Conservation (phyloP, 2,797 vertebrate genomes). For the Enteromius viviparus region DNA sequence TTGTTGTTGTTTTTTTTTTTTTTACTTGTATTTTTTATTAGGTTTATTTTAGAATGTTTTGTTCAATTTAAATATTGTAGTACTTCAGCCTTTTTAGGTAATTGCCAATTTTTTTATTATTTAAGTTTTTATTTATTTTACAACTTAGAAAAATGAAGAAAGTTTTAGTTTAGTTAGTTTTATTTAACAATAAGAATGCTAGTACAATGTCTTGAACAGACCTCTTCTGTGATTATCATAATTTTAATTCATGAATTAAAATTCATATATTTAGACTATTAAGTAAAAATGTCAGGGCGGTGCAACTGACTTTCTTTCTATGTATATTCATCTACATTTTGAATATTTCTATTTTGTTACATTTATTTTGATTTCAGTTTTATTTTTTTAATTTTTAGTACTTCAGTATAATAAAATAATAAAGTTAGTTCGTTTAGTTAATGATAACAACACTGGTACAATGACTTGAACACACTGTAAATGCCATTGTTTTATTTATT, state of each 20-base stretch:
- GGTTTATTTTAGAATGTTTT: not conserved
- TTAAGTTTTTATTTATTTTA: not conserved
- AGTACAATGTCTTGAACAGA: not conserved
- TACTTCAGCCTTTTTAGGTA: not conserved
- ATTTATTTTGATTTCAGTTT: not conserved
- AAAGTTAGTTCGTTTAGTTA: not conserved
- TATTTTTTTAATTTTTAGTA: not conserved
- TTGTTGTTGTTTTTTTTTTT: too few relatives aligned
- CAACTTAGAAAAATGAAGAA: not conserved
- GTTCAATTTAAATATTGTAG: not conserved
- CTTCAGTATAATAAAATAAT: not conserved
- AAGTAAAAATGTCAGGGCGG: not conserved
- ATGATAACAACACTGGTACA: not conserved
- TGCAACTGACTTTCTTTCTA: not conserved
- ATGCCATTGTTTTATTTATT: not conserved
- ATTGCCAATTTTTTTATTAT: too few relatives aligned
- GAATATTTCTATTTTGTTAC: not conserved
- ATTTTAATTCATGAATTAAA: not conserved
- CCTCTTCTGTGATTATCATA: not conserved
- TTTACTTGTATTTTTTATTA: not conserved
- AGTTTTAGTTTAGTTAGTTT: not conserved
- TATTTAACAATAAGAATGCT: not conserved
- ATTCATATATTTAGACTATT: not conserved
- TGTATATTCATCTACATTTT: not conserved
- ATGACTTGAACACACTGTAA: not conserved